Conservation (phyloP, 2,113 vertebrate species). For the Petaurus breviceps region DNA sequence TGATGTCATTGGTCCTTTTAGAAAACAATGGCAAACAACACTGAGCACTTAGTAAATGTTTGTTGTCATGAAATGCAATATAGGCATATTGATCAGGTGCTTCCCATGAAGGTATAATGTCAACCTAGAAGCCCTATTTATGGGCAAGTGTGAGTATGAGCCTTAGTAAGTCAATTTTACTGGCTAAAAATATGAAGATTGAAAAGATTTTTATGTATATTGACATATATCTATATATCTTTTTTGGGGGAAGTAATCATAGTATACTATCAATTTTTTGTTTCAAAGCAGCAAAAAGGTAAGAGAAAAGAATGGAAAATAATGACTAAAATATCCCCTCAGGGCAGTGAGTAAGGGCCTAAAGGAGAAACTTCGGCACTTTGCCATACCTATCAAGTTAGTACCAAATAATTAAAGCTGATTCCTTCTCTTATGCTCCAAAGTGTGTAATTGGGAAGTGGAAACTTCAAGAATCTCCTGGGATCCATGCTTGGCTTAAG, state of each 20-base stretch:
- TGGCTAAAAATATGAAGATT: slow-evolving; percentile 24
- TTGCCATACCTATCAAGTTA: slow-evolving; percentile 12
- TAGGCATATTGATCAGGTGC: neutral
- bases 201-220: neutral
- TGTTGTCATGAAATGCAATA: neutral
- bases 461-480: slow-evolving; percentile 57
- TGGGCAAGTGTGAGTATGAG: slow-evolving; percentile 39
- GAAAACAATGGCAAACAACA: neutral
- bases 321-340: neutral
- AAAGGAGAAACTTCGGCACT: slow-evolving; percentile 18
- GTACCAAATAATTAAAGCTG: slow-evolving; percentile 35
- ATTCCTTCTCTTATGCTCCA: slow-evolving; percentile 47
- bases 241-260: neutral
- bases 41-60: neutral
- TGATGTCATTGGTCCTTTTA: neutral
- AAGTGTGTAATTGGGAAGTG: slow-evolving; percentile 45
- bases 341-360: neutral
- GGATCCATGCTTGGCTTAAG: slow-evolving; percentile 43
- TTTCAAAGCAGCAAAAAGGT: neutral
- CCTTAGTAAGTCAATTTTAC: slow-evolving; percentile 15
- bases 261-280: slow-evolving; percentile 27
- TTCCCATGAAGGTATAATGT: neutral
- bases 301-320: neutral
- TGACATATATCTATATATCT: neutral
- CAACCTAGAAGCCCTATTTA: neutral